A percentile compares a stretch with the other conserved stretches of the same genome.
Evolutionary conservation across 2,113 vertebrate species (phyloP).

Genomic region (Actinemys pallida): DNA sequence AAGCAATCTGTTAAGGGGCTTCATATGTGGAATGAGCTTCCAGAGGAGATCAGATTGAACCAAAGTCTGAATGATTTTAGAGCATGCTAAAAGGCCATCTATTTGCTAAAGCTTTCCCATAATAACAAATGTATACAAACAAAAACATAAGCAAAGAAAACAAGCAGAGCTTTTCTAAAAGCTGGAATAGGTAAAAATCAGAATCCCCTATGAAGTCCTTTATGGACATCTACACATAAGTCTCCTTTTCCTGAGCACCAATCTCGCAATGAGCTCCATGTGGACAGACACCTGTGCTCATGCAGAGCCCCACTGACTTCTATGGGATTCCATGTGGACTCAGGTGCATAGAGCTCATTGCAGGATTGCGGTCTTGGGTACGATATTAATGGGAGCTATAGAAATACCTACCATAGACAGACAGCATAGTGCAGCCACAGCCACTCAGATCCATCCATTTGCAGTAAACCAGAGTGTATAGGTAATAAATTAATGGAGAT

Average conservation of each 20-base stretch:
- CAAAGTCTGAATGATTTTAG: background rate
- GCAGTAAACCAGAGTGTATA: background rate
- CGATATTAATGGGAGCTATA: background rate
- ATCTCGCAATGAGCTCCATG: background rate
- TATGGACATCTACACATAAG: accelerated
- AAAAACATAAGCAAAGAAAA: background rate
- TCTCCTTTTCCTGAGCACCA: background rate
- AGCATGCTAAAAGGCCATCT: background rate
- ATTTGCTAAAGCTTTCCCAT: background rate
- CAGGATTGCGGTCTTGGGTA: background rate
- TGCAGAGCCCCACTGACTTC: background rate
- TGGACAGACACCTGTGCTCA: background rate
- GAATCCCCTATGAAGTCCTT: background rate
- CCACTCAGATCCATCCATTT: background rate
- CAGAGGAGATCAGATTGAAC: background rate
- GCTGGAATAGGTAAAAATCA: background rate
- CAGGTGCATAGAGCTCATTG: background rate
- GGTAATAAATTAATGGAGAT: background rate
- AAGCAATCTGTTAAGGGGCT: background rate
- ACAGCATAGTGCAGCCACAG: background rate
- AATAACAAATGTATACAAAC: background rate
- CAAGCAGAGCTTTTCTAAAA: background rate
- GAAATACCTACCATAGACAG: background rate
- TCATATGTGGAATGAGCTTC: background rate
- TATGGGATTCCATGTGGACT: background rate